phyloP scores from a whole-genome alignment of 2,888 invertebrate species.

The Leptinotarsa tumamoca region DNA sequence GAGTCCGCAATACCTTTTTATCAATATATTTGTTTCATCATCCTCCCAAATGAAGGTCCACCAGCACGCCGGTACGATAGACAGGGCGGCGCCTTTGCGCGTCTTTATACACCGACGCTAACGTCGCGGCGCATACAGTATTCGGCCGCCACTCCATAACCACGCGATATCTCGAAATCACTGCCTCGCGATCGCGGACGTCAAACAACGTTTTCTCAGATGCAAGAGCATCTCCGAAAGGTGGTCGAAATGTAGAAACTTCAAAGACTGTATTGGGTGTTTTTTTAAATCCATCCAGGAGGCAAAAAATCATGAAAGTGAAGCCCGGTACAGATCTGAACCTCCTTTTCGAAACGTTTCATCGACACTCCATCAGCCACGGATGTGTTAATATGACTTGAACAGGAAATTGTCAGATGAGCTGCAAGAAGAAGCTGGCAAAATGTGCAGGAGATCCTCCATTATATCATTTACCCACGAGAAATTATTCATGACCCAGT shows the following conservation, averaged over 20 bases:
- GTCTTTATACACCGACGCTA: conserved; percentile 58
- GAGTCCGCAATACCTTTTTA: conserved; percentile 15
- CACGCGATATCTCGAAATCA: conserved; percentile 55
- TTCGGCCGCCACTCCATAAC: conserved; percentile 64
- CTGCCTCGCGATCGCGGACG: conserved; percentile 10
- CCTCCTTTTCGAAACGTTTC: background rate
- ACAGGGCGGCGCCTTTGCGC: conserved; percentile 63
- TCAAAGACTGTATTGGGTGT: background rate
- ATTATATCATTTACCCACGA: background rate
- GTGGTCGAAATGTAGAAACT: background rate
- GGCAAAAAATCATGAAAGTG: conserved; percentile 7
- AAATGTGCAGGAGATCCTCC: background rate
- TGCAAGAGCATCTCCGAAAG: background rate
- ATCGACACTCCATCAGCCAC: background rate
- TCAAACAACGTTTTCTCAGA: background rate
- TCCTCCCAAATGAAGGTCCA: conserved; percentile 19
- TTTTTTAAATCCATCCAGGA: background rate
- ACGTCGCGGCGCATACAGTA: conserved; percentile 60
- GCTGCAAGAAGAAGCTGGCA: background rate
- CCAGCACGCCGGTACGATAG: conserved; percentile 51
- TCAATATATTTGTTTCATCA: conserved; percentile 20
- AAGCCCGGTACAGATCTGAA: background rate
- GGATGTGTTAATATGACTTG: conserved; percentile 12
- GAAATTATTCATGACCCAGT: background rate
- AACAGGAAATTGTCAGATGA: background rate